These are phyloP conservation scores for Phaethon lepturus DNA, from an alignment of 2,113 vertebrate species.

Conservation along the genomic window DNA sequence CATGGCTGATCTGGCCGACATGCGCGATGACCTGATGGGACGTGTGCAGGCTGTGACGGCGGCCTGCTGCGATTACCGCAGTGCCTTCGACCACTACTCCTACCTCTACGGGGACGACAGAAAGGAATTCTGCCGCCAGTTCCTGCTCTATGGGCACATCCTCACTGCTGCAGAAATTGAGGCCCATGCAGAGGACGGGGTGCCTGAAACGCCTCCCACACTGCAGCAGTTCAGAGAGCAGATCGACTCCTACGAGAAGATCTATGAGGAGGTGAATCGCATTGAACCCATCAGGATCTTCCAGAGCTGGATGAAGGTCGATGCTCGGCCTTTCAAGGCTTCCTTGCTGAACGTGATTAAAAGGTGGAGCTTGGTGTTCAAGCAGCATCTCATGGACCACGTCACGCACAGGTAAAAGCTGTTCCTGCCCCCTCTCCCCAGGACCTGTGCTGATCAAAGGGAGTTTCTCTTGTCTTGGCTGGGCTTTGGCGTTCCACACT, in stretches of 20 bases:
- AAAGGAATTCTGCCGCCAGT: conserved; percentile 85
- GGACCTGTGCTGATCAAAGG: not conserved
- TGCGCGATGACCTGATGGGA: conserved; percentile 78
- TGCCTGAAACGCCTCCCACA: conserved; percentile 79
- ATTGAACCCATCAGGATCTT: conserved; percentile 81
- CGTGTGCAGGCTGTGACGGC: conserved; percentile 63
- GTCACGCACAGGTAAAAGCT: conserved; percentile 87
- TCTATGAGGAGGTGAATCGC: conserved; percentile 82
- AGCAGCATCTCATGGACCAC: conserved; percentile 90
- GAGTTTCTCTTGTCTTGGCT: not conserved
- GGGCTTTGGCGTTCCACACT: rapidly evolving
- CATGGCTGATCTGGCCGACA: conserved; percentile 74
- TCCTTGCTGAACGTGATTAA: conserved; percentile 87
- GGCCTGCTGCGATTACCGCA: conserved; percentile 71
- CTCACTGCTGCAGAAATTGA: conserved; percentile 79
- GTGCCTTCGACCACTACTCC: conserved; percentile 79
- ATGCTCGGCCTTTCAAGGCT: conserved; percentile 82
- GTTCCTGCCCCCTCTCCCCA: not conserved
- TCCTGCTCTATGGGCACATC: conserved; percentile 81
- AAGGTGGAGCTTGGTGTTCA: conserved; percentile 94
- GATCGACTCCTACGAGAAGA: conserved; percentile 87
- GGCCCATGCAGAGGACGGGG: conserved; percentile 50
- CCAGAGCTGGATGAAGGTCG: conserved; percentile 87
- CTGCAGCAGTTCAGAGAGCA: conserved; percentile 84
- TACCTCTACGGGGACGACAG: conserved; percentile 87